These are phyloP conservation scores for Girardinus metallicus DNA, from an alignment of 2,797 vertebrate genomes.

Conservation along the genomic window DNA sequence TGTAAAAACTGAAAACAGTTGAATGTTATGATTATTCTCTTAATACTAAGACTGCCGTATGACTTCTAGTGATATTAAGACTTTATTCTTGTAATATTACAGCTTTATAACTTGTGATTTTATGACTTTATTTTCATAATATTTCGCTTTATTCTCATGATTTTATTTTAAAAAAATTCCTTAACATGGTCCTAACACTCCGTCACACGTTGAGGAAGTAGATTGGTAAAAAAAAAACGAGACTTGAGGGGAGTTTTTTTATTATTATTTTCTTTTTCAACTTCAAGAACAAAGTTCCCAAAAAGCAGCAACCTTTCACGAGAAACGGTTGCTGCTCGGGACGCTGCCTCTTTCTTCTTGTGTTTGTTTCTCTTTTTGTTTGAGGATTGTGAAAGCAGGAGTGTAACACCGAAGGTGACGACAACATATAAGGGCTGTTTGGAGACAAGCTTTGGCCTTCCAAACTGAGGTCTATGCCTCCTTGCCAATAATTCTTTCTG, in stretches of 20 bases:
- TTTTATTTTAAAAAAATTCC: too few relatives aligned
- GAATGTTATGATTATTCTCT: too few relatives aligned
- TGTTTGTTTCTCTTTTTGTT: conserved; percentile 10
- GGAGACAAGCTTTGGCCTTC: conserved; percentile 57
- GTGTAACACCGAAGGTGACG: conserved; percentile 55
- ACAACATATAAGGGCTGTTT: conserved; percentile 66
- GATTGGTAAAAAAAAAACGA: background rate
- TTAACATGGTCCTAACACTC: too few relatives aligned
- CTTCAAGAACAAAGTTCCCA: background rate
- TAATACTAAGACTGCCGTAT: too few relatives aligned
- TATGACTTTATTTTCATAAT: too few relatives aligned
- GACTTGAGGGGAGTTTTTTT: background rate
- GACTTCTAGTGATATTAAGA: too few relatives aligned
- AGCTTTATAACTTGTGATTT: too few relatives aligned
- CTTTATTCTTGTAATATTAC: too few relatives aligned
- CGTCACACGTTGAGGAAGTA: background rate
- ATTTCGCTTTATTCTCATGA: too few relatives aligned
- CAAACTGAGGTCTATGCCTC: conserved; percentile 51
- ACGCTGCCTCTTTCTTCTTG: background rate
- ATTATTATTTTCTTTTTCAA: background rate
- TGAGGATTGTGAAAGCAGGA: conserved; percentile 44
- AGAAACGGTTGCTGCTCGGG: background rate
- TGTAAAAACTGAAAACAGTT: too few relatives aligned
- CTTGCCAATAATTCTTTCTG: background rate
- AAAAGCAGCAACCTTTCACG: background rate